These are phyloP conservation scores for Eristalis intricaria DNA, from an alignment of 2,888 invertebrate species.

Conservation along the genomic window DNA sequence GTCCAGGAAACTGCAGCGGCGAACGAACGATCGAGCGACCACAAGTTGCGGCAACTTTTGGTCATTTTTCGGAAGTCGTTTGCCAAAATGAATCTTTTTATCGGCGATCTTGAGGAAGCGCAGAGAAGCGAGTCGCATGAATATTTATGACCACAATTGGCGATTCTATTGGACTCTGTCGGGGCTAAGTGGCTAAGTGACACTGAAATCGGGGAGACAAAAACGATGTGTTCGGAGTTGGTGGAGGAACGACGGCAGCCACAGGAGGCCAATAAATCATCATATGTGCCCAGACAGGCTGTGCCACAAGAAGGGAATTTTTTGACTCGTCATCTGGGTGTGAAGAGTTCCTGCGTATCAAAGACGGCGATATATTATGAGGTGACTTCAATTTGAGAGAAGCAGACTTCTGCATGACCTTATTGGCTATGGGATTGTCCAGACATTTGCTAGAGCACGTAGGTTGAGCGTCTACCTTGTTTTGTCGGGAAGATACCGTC, in stretches of 20 bases:
- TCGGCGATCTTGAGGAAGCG: slow-evolving; percentile 65
- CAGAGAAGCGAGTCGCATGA: slow-evolving; percentile 41
- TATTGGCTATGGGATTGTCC: too few species aligned
- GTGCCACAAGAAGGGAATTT: not conserved
- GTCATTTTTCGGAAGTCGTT: slow-evolving; percentile 60
- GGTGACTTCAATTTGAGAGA: too few species aligned
- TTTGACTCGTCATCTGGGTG: too few species aligned
- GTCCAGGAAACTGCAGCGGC: not conserved
- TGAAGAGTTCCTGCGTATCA: too few species aligned
- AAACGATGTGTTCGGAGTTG: not conserved
- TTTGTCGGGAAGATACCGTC: too few species aligned
- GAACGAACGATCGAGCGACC: not conserved
- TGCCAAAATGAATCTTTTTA: slow-evolving; percentile 64
- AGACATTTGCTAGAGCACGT: too few species aligned
- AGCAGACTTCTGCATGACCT: too few species aligned
- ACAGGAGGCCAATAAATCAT: not conserved
- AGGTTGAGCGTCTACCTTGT: too few species aligned
- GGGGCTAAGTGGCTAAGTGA: slow-evolving; percentile 18
- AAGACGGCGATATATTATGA: too few species aligned
- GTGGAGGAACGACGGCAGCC: not conserved
- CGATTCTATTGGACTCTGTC: slow-evolving; percentile 31
- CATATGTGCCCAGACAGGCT: not conserved
- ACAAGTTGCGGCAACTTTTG: slow-evolving; percentile 22
- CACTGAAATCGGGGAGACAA: slow-evolving; percentile 32
- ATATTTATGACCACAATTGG: slow-evolving; percentile 65